phyloP scores from a whole-genome alignment of 2,113 vertebrate genomes.

The Poeciliopsis turrubarensis region DNA sequence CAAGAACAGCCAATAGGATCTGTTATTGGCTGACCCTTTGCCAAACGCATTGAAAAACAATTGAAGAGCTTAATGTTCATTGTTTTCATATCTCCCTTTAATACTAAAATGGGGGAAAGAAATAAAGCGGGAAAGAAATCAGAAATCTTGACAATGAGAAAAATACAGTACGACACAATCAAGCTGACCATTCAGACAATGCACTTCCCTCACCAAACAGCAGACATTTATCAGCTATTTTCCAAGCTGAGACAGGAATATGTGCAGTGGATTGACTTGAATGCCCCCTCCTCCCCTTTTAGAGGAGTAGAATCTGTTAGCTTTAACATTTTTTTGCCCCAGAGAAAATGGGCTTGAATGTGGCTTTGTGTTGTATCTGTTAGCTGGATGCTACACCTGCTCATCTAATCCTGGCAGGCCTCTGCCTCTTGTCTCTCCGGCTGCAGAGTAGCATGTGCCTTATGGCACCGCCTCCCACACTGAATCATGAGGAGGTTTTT shows the following conservation, averaged over 20 bases:
- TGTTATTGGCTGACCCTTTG: too few species aligned
- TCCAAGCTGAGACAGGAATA: constrained; percentile 27
- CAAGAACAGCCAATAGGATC: too few species aligned
- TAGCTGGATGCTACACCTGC: constrained; percentile 80
- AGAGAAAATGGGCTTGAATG: constrained; percentile 64
- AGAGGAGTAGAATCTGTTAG: constrained; percentile 60
- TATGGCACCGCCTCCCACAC: constrained; percentile 74
- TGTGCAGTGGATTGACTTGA: constrained; percentile 35
- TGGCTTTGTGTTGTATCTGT: constrained; percentile 75
- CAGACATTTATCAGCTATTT: not conserved
- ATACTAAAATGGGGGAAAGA: too few species aligned
- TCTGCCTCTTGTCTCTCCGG: constrained; percentile 70
- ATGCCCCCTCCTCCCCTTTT: constrained; percentile 20
- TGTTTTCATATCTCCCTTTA: too few species aligned
- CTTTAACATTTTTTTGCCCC: constrained; percentile 62
- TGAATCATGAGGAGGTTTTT: constrained; percentile 67
- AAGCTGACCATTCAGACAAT: not conserved
- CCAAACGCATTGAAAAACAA: too few species aligned
- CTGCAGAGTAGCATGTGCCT: constrained; percentile 73
- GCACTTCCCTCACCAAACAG: not conserved
- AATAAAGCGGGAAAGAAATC: not conserved
- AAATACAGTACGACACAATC: not conserved
- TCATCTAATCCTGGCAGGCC: constrained; percentile 80
- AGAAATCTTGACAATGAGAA: not conserved
- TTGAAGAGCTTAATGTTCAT: too few species aligned